Percentiles rank a stretch among this genome's conserved stretches.
Evolutionary conservation across 2,888 invertebrate genomes (phyloP).

Genomic region (Periphyllus acericola): DNA sequence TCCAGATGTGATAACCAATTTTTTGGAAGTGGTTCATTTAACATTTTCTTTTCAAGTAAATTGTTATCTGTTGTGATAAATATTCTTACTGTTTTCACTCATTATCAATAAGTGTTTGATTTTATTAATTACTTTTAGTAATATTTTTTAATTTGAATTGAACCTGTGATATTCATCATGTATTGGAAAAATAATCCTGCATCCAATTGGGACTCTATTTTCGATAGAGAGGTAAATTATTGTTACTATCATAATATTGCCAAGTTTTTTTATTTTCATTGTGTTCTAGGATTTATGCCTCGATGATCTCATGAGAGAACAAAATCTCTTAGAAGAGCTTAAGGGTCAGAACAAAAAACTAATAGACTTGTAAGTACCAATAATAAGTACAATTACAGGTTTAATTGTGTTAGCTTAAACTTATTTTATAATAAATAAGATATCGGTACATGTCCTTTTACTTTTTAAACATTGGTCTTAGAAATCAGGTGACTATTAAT

Average conservation of each 20-base stretch:
- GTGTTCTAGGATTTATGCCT: slow-evolving; percentile 85
- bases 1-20: slow-evolving; percentile 51
- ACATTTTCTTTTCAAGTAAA: slow-evolving; percentile 25
- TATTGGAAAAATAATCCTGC: slow-evolving; percentile 85
- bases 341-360: slow-evolving; percentile 90
- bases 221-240: slow-evolving; percentile 78
- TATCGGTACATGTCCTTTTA: too few relatives aligned
- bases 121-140: slow-evolving; percentile 21
- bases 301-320: slow-evolving; percentile 88
- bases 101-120: neutral
- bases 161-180: slow-evolving; percentile 66
- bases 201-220: slow-evolving; percentile 79
- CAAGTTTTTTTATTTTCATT: slow-evolving; percentile 54
- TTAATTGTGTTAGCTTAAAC: too few relatives aligned
- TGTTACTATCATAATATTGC: slow-evolving; percentile 42
- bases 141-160: slow-evolving; percentile 64
- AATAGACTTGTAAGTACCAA: slow-evolving; percentile 85
- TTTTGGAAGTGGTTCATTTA: slow-evolving; percentile 43
- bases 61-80: slow-evolving; percentile 15
- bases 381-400: neutral
- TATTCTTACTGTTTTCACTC: neutral
- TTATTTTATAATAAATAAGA: too few relatives aligned
- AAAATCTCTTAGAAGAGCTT: slow-evolving; percentile 95
- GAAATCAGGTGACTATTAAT: too few relatives aligned
- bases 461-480: too few relatives aligned